Base-by-base conservation (phyloP, 1,140 invertebrate genomes). In the Nasonia giraulti region DNA sequence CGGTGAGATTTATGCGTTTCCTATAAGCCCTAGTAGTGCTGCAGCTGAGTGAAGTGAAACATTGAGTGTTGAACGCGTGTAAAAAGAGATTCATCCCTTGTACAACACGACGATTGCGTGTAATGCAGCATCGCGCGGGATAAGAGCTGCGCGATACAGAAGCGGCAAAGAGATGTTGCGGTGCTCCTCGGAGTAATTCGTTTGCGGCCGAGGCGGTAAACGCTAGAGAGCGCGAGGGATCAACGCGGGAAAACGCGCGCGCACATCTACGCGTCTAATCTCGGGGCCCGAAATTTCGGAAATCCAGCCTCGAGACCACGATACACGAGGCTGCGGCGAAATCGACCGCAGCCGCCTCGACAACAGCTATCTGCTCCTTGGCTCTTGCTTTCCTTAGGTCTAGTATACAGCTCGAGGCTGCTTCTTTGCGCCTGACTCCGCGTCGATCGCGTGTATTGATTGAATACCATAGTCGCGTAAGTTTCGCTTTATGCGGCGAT, bases 151-250 rank as follows among this genome's bases (percentile, higher is more conserved):
- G 68, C 10, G 6, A 71, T 31, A 7, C 23, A n/a, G 68, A 33
- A 23, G 3, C 6, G 66, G 23, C 2, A 62, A 50, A 80, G 47
- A 76, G 62, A 40, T 50, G 74, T 66, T 76, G 80, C 44, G 73
- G 71, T 73, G 47, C 2, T 55, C 78, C 82, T 75, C 62, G 10
- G 62, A 77, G 79, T 85, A 86, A 86, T 86, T 86, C 80, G 74
- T 86, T 86, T 86, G 79, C 68, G 86, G 85, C 78, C 78, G 14
- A 55, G 66, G 27, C 37, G 69, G 69, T 79, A 76, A 84, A 75
- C 10, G 47, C 73, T 44, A 44, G 6, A 44, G 40, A 62, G 55
- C 55, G 55, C 55, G 31, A 66, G 71, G 83, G 44, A 84, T 75
- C 66, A 75, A 47, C 68, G 23, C 14, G 83, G 66, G 69, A 80